Evolutionary conservation across 2,888 invertebrate species (phyloP), one percentile per base, ranked within the genome.

Genomic region (Xanthostigma xanthostigma): DNA sequence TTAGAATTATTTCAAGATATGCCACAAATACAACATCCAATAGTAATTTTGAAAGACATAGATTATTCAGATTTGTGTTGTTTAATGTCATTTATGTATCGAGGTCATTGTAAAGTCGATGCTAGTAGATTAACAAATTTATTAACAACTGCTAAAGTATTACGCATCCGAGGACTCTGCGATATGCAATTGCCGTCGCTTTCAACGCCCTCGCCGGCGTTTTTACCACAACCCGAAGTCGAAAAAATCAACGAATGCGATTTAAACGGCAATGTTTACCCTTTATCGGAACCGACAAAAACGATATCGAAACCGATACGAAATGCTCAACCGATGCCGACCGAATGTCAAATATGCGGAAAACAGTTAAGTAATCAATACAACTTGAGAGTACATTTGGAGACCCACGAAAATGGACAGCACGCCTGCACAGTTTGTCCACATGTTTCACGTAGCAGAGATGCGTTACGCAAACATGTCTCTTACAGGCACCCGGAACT

Each of bases 311-410:
- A 36, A 41, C 36, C 35, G 35, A 27, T 35, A 14, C 14, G 17
- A 12, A 44, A 35, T 6, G 13, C 35, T 9, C 35, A 44, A 17
- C 17, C 44, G 8, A 27, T 27, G 10, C 44, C 44, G 8, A 49
- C 59, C 52, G 78, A 78, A 62, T 91, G 91, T 65, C 79, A 81
- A 51, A 78, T 91, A 46, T 91, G 91, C 67, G 84, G 87, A 61
- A 91, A 91, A 64, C 86, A 88, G 50, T 71, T 91, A 44, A 89
- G 88, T 64, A 91, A 91, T 68, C 90, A 90, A 65, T 91, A 91
- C 71, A 91, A 91, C 65, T 68, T 91, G 57, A 75, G 90, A 51
- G 90, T 91, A 51, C 91, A 91, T 60, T 81, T 91, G 79, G 91
- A 91, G 62, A 90, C 90, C 14, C 91, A 91, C 65, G 85, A 89